Evolutionary conservation across 2,888 invertebrate genomes (phyloP), one percentile per base, ranked within the genome.

Genomic region (Ormyrus thymus): DNA sequence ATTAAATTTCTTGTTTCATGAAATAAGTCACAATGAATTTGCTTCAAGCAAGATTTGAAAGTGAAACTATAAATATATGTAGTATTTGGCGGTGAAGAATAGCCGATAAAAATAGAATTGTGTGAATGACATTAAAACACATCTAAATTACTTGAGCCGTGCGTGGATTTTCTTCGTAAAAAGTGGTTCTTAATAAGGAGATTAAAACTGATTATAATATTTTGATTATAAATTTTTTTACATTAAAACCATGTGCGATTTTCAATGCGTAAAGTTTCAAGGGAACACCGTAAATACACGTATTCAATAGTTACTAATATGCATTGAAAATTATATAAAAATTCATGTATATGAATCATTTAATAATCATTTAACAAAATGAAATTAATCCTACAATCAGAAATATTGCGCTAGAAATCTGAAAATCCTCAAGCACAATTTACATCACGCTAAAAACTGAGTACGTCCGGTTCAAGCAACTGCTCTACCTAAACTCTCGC

Each of bases 111-210:
- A 71, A 75, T 65, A 69, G 62, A 70, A 65, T 59, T 5, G 53
- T 71, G 59, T 29, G 70, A 75, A 69, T 74, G 78, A 58, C 46
- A 78, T 56, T 73, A 61, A 62, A 70, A 59, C 13, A 58, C 53
- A 50, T 50, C 75, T 71, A 72, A 77, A 66, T 66, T 66, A 46
- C 11, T 62, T 56, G 15, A 29, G 29, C 43, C 45, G 46, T 64
- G 51, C 50, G 71, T 75, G 65, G 10, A 45, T 62, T 66, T 56
- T 65, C 29, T 43, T 59, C 46, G 10, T 43, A 53, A 70, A 70
- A 69, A 55, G 48, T 61, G 0, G 43, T 50, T 45, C 15, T 50
- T 11, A 11, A 11, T 29, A 13, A 8, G 45, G 13, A 58, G n/a
- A 66, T 51, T 13, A 45, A 53, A 51, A 50, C 4, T 8, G 43